Conservation (phyloP, 2,113 vertebrate species). For the Neoarius graeffei region DNA sequence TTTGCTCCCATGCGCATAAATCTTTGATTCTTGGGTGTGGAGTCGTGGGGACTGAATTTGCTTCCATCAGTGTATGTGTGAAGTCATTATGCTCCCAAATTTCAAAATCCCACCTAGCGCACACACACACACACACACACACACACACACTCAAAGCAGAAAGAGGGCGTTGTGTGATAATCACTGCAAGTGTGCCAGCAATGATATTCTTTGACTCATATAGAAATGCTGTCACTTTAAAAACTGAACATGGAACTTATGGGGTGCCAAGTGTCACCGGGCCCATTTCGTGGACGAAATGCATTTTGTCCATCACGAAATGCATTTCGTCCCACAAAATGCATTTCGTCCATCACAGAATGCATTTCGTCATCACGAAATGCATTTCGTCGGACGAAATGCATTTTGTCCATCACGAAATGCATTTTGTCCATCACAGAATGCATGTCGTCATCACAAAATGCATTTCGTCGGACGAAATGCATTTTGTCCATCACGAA, state of each 20-base stretch:
- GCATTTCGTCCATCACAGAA: no score
- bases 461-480: no score
- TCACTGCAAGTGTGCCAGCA: not conserved
- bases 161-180: not conserved
- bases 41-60: conserved; percentile 54
- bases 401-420: no score
- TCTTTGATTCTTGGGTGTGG: conserved; percentile 55
- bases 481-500: no score
- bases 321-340: no score
- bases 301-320: no score
- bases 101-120: conserved; percentile 44
- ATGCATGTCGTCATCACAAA: no score
- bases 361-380: no score
- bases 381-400: no score
- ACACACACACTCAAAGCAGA: conserved; percentile 17
- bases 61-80: conserved; percentile 67
- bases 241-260: not conserved
- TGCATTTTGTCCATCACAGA: no score
- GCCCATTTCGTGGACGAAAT: no score
- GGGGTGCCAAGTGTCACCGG: no score
- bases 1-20: conserved; percentile 57
- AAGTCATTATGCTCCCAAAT: conserved; percentile 58
- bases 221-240: not conserved
- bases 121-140: conserved; percentile 33
- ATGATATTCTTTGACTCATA: not conserved